A percentile compares a stretch with the other conserved stretches of the same genome.
phyloP scores from a whole-genome alignment of 2,113 vertebrate genomes.

The Triplophysa rosa region DNA sequence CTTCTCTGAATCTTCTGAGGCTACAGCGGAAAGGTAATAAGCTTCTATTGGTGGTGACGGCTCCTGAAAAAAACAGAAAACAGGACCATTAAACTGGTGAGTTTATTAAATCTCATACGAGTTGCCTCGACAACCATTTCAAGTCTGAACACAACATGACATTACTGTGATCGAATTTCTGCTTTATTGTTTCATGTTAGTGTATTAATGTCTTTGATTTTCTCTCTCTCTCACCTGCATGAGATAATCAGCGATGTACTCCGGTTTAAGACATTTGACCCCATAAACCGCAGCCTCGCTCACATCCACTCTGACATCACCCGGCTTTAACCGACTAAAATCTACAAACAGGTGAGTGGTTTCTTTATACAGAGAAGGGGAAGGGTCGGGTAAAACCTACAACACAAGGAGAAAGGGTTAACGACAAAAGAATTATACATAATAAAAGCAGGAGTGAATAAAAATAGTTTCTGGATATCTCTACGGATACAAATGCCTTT shows the following conservation, averaged over 20 bases:
- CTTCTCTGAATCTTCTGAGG: slow-evolving; percentile 58
- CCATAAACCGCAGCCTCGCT: slow-evolving; percentile 80
- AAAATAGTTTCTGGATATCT: too few relatives aligned
- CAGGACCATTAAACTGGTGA: neutral
- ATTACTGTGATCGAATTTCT: neutral
- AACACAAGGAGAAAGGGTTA: neutral
- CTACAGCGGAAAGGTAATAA: slow-evolving; percentile 78
- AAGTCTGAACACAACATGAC: neutral
- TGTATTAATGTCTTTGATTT: neutral
- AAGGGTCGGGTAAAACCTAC: slow-evolving; percentile 85
- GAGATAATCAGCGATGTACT: slow-evolving; percentile 97
- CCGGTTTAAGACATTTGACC: slow-evolving; percentile 87
- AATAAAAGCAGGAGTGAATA: neutral
- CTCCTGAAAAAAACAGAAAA: slow-evolving; percentile 73
- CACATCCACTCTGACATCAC: slow-evolving; percentile 77
- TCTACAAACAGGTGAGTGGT: slow-evolving; percentile 92
- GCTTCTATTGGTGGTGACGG: slow-evolving; percentile 77
- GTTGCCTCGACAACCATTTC: neutral
- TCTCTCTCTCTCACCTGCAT: slow-evolving; percentile 79
- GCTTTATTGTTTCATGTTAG: neutral
- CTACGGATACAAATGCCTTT: too few relatives aligned
- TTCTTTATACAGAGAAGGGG: slow-evolving; percentile 79
- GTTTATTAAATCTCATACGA: neutral
- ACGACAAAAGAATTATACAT: neutral
- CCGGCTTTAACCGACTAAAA: slow-evolving; percentile 84